Conservation (phyloP, 1,140 invertebrate genomes). For the Holcopasites calliopsidis region DNA sequence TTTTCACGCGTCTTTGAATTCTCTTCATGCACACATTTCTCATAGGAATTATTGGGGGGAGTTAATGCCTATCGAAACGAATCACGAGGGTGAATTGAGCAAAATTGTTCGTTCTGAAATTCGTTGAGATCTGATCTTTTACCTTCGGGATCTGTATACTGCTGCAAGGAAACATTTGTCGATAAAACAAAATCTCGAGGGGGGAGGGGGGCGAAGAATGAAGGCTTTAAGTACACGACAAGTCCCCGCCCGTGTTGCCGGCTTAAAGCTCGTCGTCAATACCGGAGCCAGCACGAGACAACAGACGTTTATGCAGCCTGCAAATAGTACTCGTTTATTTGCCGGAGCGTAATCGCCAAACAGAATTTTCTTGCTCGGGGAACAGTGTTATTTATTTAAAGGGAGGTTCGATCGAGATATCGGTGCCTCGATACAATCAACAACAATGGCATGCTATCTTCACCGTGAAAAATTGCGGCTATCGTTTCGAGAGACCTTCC, state of each 20-base stretch:
- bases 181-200: background rate
- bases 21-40: no score
- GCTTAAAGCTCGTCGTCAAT: background rate
- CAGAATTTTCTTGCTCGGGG: background rate
- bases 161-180: background rate
- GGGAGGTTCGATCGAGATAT: background rate
- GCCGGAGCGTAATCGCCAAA: background rate
- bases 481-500: background rate
- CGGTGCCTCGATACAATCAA: background rate
- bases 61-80: no score
- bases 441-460: background rate
- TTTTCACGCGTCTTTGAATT: background rate
- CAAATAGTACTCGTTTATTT: background rate
- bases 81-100: no score
- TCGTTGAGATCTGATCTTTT: no score
- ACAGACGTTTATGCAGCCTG: background rate
- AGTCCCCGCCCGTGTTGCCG: background rate
- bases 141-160: no score
- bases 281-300: background rate
- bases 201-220: background rate
- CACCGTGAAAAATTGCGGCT: background rate
- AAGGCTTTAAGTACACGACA: background rate
- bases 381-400: conserved; percentile 18
- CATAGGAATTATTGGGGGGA: no score
- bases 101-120: no score